Evolutionary conservation across 2,113 vertebrate species (phyloP).

Genomic region (Nibea albiflora): DNA sequence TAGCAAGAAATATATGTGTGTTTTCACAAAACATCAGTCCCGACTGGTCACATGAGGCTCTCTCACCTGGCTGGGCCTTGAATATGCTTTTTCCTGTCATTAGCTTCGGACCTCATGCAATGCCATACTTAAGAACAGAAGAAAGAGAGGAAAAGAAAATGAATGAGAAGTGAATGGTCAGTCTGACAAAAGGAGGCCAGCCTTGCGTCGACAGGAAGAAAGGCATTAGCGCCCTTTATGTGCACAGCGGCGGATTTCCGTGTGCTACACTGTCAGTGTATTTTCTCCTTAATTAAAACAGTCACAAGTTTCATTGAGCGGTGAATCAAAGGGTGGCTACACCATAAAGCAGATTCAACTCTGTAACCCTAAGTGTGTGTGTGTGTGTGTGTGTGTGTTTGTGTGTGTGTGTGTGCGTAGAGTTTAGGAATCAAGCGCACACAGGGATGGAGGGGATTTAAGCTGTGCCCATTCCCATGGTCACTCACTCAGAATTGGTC

Average conservation of each 20-base stretch:
- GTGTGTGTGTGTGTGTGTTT: conserved; percentile 38
- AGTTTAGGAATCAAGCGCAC: conserved; percentile 43
- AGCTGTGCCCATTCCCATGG: conserved; percentile 72
- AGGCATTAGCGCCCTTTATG: conserved; percentile 79
- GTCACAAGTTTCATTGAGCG: conserved; percentile 82
- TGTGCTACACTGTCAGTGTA: conserved; percentile 75
- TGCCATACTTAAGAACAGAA: conserved; percentile 63
- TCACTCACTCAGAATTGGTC: conserved; percentile 70
- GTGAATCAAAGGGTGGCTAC: conserved; percentile 78
- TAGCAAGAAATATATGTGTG: conserved; percentile 60
- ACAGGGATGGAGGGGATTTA: conserved; percentile 73
- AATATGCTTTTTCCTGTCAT: conserved; percentile 66
- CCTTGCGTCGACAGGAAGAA: conserved; percentile 72
- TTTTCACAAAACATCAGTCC: conserved; percentile 54
- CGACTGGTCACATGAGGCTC: conserved; percentile 42
- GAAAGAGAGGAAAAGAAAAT: conserved; percentile 60
- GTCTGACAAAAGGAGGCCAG: conserved; percentile 75
- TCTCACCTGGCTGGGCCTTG: conserved; percentile 60
- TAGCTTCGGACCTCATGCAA: conserved; percentile 66
- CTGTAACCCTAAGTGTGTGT: conserved; percentile 62
- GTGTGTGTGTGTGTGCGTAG: conserved; percentile 40
- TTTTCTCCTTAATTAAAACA: conserved; percentile 83
- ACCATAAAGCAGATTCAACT: conserved; percentile 76
- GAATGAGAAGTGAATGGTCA: conserved; percentile 68
- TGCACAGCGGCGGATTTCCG: conserved; percentile 73